Evolutionary conservation across 2,888 invertebrate species (phyloP).

Genomic region (Aelia acuminata): DNA sequence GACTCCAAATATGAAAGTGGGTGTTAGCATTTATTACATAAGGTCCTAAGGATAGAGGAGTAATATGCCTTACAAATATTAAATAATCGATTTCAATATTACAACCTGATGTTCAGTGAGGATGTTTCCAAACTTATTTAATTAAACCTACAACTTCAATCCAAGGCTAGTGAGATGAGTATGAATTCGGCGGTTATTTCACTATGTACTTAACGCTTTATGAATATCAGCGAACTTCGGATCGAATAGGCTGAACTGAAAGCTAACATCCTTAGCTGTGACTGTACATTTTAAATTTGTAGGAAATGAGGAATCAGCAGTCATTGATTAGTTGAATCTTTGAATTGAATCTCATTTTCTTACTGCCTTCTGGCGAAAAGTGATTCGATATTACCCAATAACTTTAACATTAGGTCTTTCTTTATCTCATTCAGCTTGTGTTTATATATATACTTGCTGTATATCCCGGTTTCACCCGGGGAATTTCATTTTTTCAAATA

Average conservation of each 20-base stretch:
- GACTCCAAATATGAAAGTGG: neutral
- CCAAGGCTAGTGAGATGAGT: neutral
- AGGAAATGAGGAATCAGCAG: neutral
- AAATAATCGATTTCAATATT: constrained; percentile 35
- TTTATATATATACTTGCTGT: no score
- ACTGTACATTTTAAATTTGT: neutral
- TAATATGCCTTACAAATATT: constrained; percentile 9
- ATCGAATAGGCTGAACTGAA: neutral
- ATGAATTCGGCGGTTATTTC: neutral
- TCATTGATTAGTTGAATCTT: no score
- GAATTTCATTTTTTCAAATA: no score
- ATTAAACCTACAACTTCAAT: neutral
- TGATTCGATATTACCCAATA: no score
- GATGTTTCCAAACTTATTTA: constrained; percentile 33
- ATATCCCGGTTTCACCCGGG: no score
- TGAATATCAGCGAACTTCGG: neutral
- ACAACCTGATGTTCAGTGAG: constrained; percentile 7
- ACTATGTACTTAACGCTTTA: neutral
- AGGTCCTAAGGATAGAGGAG: neutral
- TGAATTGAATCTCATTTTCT: no score
- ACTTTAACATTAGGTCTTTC: no score
- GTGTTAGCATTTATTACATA: neutral
- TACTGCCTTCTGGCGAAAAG: no score
- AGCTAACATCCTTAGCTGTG: neutral
- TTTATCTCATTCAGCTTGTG: no score